Percentiles rank a stretch among this genome's conserved stretches.
Conservation (phyloP, 1,140 invertebrate genomes). For the Megathymus violae region DNA sequence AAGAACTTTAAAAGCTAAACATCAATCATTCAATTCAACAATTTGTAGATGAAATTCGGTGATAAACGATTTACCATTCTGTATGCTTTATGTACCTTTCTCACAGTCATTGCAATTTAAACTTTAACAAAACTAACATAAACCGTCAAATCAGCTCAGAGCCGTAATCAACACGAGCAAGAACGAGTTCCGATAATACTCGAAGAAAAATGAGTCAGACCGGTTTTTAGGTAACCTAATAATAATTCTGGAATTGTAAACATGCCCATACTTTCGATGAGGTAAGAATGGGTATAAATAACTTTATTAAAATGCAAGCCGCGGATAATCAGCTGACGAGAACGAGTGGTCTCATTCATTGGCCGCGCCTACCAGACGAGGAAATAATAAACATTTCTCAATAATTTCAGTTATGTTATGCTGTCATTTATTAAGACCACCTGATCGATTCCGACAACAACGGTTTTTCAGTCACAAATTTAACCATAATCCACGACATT, state of each 20-base stretch:
- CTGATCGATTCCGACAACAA: too few relatives aligned
- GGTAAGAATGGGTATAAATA: constrained; percentile 62
- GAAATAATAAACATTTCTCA: constrained; percentile 28
- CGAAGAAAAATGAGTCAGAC: constrained; percentile 43
- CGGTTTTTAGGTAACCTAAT: constrained; percentile 50
- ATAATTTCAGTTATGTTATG: background rate
- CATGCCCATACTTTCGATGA: constrained; percentile 56
- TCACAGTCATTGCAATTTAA: background rate
- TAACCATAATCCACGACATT: too few relatives aligned
- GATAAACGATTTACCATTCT: constrained; percentile 36
- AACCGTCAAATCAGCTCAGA: background rate
- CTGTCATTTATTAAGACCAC: too few relatives aligned
- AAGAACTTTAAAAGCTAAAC: constrained; percentile 34
- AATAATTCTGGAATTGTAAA: constrained; percentile 53
- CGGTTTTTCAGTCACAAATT: too few relatives aligned
- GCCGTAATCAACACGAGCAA: constrained; percentile 4
- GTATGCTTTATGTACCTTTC: constrained; percentile 26
- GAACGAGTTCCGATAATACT: constrained; percentile 42
- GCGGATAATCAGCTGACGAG: constrained; percentile 69
- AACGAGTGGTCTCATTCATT: constrained; percentile 70
- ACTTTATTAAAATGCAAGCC: constrained; percentile 63
- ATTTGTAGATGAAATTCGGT: constrained; percentile 38
- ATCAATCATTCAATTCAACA: constrained; percentile 44
- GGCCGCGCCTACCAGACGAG: constrained; percentile 26
- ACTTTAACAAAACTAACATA: background rate